Evolutionary conservation across 1,140 invertebrate genomes (phyloP).

Genomic region (Piezodorus guildinii): DNA sequence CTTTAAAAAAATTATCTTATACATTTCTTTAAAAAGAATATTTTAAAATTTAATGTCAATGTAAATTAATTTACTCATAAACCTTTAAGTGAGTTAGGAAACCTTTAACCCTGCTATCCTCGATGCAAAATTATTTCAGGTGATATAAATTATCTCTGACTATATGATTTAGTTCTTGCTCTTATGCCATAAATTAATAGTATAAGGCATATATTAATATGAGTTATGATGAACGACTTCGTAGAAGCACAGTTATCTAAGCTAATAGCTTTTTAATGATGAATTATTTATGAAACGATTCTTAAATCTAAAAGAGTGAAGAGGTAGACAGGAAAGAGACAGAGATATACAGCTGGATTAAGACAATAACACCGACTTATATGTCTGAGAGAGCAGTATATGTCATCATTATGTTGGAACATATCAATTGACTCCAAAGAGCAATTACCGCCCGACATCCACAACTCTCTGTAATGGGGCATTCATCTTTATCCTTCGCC

Average conservation of each 20-base stretch:
- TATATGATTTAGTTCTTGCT: too few species aligned
- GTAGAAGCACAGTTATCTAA: not conserved
- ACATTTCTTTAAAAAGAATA: too few species aligned
- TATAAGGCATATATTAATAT: not conserved
- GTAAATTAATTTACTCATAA: too few species aligned
- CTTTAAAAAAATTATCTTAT: too few species aligned
- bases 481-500: conserved; percentile 13
- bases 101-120: too few species aligned
- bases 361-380: conserved; percentile 3
- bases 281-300: not conserved
- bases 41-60: too few species aligned
- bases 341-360: not conserved
- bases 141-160: too few species aligned
- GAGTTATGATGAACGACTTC: not conserved
- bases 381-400: not conserved
- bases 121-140: too few species aligned
- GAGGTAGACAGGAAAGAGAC: not conserved
- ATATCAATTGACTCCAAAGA: not conserved
- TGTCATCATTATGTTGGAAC: conserved; percentile 10
- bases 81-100: too few species aligned
- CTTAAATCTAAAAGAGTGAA: not conserved
- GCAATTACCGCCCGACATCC: not conserved
- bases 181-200: too few species aligned
- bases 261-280: not conserved
- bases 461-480: conserved; percentile 1